Percentiles rank a stretch among this genome's conserved stretches.
Conservation (phyloP, 2,888 invertebrate genomes). For the Chouioia cunea region DNA sequence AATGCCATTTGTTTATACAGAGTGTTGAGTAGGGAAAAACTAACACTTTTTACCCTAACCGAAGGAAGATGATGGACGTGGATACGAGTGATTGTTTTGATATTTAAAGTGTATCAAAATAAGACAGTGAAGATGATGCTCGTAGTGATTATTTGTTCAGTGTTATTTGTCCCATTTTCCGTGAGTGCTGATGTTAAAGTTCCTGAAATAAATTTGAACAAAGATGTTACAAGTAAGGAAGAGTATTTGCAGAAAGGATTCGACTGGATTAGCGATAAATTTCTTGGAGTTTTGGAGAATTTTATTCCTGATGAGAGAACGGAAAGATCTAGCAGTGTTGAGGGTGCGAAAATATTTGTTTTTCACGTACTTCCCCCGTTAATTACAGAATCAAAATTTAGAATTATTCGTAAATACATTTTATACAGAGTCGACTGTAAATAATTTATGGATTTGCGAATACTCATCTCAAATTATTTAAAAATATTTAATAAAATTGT, state of each 20-base stretch:
- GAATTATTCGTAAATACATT: too few species aligned
- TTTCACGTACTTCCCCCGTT: too few species aligned
- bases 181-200: slow-evolving; percentile 49
- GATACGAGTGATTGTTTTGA: too few species aligned
- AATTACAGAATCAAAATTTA: too few species aligned
- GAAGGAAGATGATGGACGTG: too few species aligned
- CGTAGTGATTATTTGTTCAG: slow-evolving; percentile 47
- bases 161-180: slow-evolving; percentile 54
- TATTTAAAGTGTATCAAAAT: background rate
- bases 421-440: too few species aligned
- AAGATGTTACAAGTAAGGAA: slow-evolving; percentile 33
- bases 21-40: too few species aligned
- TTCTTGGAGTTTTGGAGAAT: slow-evolving; percentile 53
- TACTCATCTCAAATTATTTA: too few species aligned
- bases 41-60: too few species aligned
- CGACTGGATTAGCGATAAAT: slow-evolving; percentile 54
- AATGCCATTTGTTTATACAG: too few species aligned
- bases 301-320: slow-evolving; percentile 48
- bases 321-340: slow-evolving; percentile 39
- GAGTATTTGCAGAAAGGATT: slow-evolving; percentile 42
- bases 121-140: slow-evolving; percentile 52
- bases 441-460: too few species aligned
- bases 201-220: slow-evolving; percentile 31
- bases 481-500: too few species aligned
- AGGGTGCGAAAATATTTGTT: slow-evolving; percentile 52